Base-by-base conservation (phyloP, 2,797 vertebrate genomes). In the Parotocinclus haroldoi region DNA sequence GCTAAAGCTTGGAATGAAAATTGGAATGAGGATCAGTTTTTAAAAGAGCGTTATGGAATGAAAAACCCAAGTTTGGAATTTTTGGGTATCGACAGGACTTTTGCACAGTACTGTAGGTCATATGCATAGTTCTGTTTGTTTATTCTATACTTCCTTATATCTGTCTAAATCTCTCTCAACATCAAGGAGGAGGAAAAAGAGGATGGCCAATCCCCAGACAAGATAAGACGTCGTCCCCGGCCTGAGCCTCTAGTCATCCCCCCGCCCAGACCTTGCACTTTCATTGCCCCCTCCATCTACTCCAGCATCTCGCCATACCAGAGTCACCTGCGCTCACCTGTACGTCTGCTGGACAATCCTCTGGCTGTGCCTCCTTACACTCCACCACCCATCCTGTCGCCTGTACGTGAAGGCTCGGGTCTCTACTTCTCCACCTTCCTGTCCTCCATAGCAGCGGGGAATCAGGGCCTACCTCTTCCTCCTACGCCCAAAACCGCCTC, bases 181-280 rank as follows among this genome's bases (percentile, higher is more conserved):
- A 82, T 0, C 85, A 39, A 88, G 46, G 85, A 85, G 4, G 80
- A 84, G 63, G 76, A 76, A 10, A 71, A 84, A 4, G 91, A 94
- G 10, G 86, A 86, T 0, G 86, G 87, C 3, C 74, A 79, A 58
- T 89, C 92, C 66, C 82, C 86, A 57, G 79, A 86, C 75, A 98
- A 98, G 83, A 91, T 89, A 69, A 98, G 93, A 74, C 93, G 96
- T 4, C 91, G 96, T 0, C 96, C 95, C 0, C 84, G 96, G 50
- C 97, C 97, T 0, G 96, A 99, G 75, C 97, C 97, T 0, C 90
- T 99, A 67, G 98, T 99, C 89, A 99, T 99, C 85, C 97, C 97
- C 4, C 94, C 94, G 0, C 96, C 95, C 1, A 98, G 96, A 75
- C 90, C 92, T 0, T 91, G 91, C 81, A 88, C 92, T 0, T 97